These are phyloP conservation scores for Dipus sagitta DNA, from an alignment of 2,797 vertebrate species.

Conservation along the genomic window DNA sequence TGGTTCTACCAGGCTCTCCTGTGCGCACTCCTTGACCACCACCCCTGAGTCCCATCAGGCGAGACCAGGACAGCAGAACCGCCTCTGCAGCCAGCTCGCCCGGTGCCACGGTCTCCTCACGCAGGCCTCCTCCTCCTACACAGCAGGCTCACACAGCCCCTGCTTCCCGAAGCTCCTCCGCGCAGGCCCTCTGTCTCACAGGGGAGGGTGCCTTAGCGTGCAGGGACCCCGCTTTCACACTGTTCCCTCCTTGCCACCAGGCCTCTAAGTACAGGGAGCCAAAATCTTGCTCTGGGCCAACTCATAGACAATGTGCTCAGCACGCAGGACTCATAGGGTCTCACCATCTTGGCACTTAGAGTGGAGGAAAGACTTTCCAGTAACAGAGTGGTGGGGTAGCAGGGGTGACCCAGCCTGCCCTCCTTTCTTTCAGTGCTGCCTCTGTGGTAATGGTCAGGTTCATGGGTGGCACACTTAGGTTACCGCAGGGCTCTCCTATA, in stretches of 20 bases:
- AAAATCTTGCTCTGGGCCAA: background rate
- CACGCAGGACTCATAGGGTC: background rate
- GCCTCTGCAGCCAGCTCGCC: background rate
- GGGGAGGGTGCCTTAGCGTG: too few species aligned
- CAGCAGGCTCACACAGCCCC: background rate
- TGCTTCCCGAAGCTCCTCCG: background rate
- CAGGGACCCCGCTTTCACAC: background rate
- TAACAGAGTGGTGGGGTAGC: background rate
- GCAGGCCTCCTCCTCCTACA: background rate
- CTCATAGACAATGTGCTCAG: background rate
- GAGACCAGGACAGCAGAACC: background rate
- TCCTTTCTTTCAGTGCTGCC: background rate
- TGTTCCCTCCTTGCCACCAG: background rate
- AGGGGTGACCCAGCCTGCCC: background rate
- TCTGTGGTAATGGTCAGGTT: background rate
- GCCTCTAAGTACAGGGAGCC: background rate
- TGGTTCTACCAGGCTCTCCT: background rate
- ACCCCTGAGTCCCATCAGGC: background rate
- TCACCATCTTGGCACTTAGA: background rate
- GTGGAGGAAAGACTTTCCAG: background rate
- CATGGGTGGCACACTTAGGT: rapidly evolving
- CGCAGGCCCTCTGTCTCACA: background rate
- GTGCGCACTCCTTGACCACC: background rate
- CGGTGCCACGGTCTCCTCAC: background rate
- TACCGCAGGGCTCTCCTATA: too few species aligned